phyloP scores from a whole-genome alignment of 2,113 vertebrate genomes.

The Ammodytes marinus region DNA sequence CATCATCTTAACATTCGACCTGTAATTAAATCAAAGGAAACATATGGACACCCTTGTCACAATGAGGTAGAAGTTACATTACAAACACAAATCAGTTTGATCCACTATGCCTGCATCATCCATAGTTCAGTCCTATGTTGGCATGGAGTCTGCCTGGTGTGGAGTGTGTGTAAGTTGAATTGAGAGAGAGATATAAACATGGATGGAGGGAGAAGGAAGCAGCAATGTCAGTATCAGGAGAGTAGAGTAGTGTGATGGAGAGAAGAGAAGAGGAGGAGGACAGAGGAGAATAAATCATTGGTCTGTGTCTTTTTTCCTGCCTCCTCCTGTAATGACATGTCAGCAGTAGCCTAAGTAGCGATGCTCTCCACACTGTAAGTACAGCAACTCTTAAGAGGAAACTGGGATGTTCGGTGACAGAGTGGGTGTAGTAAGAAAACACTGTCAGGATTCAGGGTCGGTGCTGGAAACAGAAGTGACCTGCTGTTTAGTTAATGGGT shows the following conservation, averaged over 20 bases:
- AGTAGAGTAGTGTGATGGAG: background rate
- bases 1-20: no score
- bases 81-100: background rate
- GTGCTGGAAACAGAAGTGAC: background rate
- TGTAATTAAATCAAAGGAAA: no score
- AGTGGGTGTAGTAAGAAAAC: background rate
- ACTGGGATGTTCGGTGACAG: constrained; percentile 6
- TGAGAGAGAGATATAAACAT: background rate
- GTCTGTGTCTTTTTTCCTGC: constrained; percentile 9
- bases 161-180: background rate
- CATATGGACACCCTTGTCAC: no score
- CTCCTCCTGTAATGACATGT: constrained; percentile 38
- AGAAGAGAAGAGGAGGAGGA: background rate
- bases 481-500: background rate
- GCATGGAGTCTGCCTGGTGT: background rate
- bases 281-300: background rate
- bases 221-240: background rate
- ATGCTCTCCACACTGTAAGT: constrained; percentile 17
- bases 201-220: background rate
- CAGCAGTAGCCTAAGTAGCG: constrained; percentile 43
- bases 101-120: background rate
- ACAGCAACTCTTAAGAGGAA: constrained; percentile 20
- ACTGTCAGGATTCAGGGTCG: background rate
- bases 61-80: no score
- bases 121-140: constrained; percentile 3